phyloP scores from a whole-genome alignment of 2,113 vertebrate genomes.

The Paramisgurnus dabryanus region DNA sequence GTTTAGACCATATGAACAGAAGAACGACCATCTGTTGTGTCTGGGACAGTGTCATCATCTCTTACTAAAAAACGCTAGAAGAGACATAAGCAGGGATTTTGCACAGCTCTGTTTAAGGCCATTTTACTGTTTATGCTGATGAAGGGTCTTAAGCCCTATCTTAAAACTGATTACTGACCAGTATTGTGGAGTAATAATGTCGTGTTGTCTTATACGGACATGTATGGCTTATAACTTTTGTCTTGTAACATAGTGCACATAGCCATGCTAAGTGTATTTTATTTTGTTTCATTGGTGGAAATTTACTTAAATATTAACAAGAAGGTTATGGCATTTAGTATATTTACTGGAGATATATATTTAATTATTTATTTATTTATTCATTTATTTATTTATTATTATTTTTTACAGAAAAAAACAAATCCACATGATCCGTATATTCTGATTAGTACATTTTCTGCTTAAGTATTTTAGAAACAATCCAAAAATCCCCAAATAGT shows the following conservation, averaged over 20 bases:
- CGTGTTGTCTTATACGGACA: background rate
- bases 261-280: too few species aligned
- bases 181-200: background rate
- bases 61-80: slow-evolving; percentile 9
- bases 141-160: background rate
- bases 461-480: background rate
- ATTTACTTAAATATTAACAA: too few species aligned
- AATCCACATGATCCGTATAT: too few species aligned
- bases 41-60: slow-evolving; percentile 46
- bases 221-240: too few species aligned
- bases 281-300: too few species aligned
- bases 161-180: background rate
- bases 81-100: slow-evolving; percentile 59
- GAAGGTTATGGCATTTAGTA: too few species aligned
- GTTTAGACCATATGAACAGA: background rate
- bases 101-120: slow-evolving; percentile 17
- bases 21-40: slow-evolving; percentile 60
- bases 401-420: too few species aligned
- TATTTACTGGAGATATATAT: too few species aligned
- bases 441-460: too few species aligned
- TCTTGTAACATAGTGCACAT: too few species aligned
- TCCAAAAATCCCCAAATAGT: background rate
- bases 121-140: background rate
- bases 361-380: too few species aligned
- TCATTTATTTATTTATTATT: too few species aligned